Evolutionary conservation across 2,888 invertebrate species (phyloP), one percentile per base, ranked within the genome.

Genomic region (Mechanitis mazaeus): DNA sequence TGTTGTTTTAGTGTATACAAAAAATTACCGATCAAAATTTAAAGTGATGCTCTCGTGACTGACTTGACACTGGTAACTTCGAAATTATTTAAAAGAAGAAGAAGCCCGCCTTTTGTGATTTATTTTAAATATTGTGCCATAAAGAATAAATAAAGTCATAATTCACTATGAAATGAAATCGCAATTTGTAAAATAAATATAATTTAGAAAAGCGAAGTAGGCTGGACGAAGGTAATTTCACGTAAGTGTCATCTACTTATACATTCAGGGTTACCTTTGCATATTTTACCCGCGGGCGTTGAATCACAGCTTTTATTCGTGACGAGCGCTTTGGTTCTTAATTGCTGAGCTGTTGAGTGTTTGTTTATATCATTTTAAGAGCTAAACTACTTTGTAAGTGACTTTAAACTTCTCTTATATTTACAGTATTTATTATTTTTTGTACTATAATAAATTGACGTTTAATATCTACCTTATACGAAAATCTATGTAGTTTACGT

Each of bases 231-330:
- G 59, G 53, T 54, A 53, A 63, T 56, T 54, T 74, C 71, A 74
- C 75, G 76, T 76, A 75, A 77, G 66, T 58, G 65, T 60, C 62
- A 58, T 56, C 57, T 59, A 58, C 55, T 65, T 65, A 63, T 55
- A 63, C 54, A 65, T 65, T 65, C 65, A 59, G 59, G 57, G 59
- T 56, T 63, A 53, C 64, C 35, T 61, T 61, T 65, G 65, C 54
- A 63, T 65, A 65, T 63, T 65, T 65, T 61, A 62, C 47, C 60
- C 46, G 55, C 58, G 60, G 45, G 45, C 58, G 47, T 56, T 58
- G 64, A 64, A 61, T 64, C 54, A 56, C 58, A 55, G 58, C 54
- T 61, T 64, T 45, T 31, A 58, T 54, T 56, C 58, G 53, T 50
- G 54, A 54, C 33, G 58, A 50, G 56, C 38, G 58, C 33, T 60